Evolutionary conservation across 1,140 invertebrate species (phyloP).

Genomic region (Papilio polyxenes): DNA sequence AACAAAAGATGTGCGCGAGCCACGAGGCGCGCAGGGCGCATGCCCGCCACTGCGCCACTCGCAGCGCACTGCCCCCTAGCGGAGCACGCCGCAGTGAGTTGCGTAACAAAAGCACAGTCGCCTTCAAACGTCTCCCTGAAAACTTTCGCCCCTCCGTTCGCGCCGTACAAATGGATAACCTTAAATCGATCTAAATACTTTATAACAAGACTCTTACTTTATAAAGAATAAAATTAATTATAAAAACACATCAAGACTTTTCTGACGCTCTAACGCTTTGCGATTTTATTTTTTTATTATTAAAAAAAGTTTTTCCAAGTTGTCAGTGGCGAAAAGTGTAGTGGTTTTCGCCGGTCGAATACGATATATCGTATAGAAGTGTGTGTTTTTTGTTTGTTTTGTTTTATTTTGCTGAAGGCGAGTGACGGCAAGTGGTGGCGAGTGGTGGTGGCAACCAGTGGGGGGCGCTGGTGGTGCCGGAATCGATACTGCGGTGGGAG

Average conservation of each 20-base stretch:
- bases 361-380: slow-evolving; percentile 63
- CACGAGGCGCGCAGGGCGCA: slow-evolving; percentile 62
- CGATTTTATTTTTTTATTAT: slow-evolving; percentile 48
- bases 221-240: slow-evolving; percentile 32
- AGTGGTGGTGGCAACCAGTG: slow-evolving; percentile 60
- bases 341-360: slow-evolving; percentile 59
- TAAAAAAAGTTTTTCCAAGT: slow-evolving; percentile 24
- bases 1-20: slow-evolving; percentile 49
- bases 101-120: slow-evolving; percentile 78
- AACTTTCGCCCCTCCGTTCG: slow-evolving; percentile 67
- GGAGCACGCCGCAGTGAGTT: slow-evolving; percentile 73
- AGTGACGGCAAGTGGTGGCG: slow-evolving; percentile 62
- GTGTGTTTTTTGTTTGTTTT: slow-evolving; percentile 71
- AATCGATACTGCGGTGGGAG: slow-evolving; percentile 77
- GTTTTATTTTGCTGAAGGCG: slow-evolving; percentile 66
- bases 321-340: slow-evolving; percentile 56
- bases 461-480: slow-evolving; percentile 69
- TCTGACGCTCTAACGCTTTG: slow-evolving; percentile 46
- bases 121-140: slow-evolving; percentile 66
- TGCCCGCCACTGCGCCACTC: slow-evolving; percentile 77
- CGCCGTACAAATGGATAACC: slow-evolving; percentile 65
- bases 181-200: slow-evolving; percentile 72
- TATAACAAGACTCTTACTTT: slow-evolving; percentile 62
- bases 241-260: slow-evolving; percentile 39
- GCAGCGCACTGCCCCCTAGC: slow-evolving; percentile 73